Evolutionary conservation across 2,797 vertebrate genomes (phyloP).

Genomic region (Chlorospingus semifuscus): DNA sequence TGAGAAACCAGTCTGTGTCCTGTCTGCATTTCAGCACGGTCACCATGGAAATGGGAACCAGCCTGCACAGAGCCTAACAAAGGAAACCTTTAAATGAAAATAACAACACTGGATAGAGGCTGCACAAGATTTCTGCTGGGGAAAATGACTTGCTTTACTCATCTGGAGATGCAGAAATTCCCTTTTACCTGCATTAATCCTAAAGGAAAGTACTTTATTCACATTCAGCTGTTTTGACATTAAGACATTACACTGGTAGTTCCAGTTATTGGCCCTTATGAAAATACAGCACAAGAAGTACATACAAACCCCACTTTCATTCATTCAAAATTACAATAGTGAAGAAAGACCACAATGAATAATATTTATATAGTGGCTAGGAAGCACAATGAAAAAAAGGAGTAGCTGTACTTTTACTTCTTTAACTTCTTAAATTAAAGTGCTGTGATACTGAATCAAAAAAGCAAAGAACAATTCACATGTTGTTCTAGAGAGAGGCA

Average conservation of each 20-base stretch:
- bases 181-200: background rate
- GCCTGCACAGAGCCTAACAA: conserved; percentile 71
- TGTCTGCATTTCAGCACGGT: conserved; percentile 63
- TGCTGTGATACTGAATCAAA: background rate
- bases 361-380: background rate
- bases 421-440: background rate
- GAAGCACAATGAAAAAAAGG: background rate
- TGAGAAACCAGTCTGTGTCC: conserved; percentile 64
- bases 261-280: background rate
- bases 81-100: conserved; percentile 68
- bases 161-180: background rate
- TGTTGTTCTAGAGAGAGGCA: background rate
- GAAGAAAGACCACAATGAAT: conserved; percentile 24
- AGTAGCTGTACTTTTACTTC: background rate
- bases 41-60: conserved; percentile 73
- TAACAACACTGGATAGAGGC: conserved; percentile 50
- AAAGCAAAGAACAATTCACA: background rate
- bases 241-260: background rate
- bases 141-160: background rate
- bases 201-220: background rate
- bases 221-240: background rate
- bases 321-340: conserved; percentile 23
- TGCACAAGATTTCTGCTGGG: background rate
- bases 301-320: background rate
- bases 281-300: background rate